Percentiles rank a stretch among this genome's conserved stretches.
These are phyloP conservation scores for Budorcas taxicolor DNA, from an alignment of 2,113 vertebrate species.

Conservation along the genomic window DNA sequence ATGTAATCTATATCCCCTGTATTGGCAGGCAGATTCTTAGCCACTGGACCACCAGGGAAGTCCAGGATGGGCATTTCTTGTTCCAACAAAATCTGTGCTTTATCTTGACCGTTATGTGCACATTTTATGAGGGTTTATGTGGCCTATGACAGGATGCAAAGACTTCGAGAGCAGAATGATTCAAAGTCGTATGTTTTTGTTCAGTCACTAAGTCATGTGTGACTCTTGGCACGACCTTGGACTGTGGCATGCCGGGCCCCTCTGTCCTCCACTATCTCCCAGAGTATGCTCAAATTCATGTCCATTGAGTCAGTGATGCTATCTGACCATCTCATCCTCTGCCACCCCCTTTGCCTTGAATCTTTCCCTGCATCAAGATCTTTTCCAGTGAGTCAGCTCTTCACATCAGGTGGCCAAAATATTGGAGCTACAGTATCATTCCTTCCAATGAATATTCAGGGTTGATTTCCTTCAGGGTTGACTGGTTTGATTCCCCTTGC, in stretches of 20 bases:
- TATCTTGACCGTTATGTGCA: background rate
- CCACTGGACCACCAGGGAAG: background rate
- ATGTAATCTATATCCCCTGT: background rate
- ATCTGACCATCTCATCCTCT: background rate
- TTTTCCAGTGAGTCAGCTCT: background rate
- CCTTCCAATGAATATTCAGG: background rate
- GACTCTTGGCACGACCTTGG: background rate
- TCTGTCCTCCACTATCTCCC: background rate
- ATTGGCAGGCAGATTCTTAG: background rate
- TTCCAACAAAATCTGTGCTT: background rate
- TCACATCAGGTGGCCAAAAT: background rate
- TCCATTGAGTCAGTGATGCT: background rate
- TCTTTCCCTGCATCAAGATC: background rate
- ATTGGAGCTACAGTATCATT: background rate
- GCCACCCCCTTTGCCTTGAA: background rate
- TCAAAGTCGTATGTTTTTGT: background rate
- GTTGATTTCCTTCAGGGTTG: background rate
- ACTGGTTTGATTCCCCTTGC: background rate
- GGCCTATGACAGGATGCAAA: background rate
- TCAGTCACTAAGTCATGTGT: background rate
- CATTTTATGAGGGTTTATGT: background rate
- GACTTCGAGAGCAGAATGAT: background rate
- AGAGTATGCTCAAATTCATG: background rate
- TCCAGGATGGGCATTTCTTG: background rate
- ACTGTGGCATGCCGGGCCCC: background rate